Conservation (phyloP, 2,113 vertebrate genomes). For the Xyrauchen texanus region DNA sequence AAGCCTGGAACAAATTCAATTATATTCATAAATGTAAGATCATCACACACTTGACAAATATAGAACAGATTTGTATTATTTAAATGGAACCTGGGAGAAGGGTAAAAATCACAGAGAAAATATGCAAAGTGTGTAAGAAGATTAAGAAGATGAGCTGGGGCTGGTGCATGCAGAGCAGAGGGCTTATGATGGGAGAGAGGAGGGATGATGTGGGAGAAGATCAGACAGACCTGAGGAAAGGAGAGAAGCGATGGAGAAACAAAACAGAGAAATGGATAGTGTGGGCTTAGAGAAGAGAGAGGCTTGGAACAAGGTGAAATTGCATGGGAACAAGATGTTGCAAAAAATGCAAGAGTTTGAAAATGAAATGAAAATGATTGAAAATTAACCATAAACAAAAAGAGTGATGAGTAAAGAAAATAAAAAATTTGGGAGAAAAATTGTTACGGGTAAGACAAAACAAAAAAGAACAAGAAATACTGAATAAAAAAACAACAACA, state of each 20-base stretch:
- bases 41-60: slow-evolving; percentile 73
- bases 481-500: background rate
- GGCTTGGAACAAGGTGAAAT: slow-evolving; percentile 15
- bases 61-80: slow-evolving; percentile 79
- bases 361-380: background rate
- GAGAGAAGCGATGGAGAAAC: background rate
- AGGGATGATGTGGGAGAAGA: background rate
- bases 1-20: slow-evolving; percentile 75
- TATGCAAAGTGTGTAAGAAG: slow-evolving; percentile 75
- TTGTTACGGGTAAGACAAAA: background rate
- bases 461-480: background rate
- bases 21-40: slow-evolving; percentile 74
- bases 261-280: background rate
- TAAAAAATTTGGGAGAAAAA: background rate
- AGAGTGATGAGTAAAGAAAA: background rate
- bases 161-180: slow-evolving; percentile 50
- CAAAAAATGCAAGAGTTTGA: background rate
- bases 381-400: background rate
- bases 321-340: background rate
- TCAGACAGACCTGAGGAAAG: slow-evolving; percentile 23
- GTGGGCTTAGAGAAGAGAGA: background rate
- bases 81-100: slow-evolving; percentile 74
- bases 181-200: slow-evolving; percentile 42
- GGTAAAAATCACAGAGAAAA: slow-evolving; percentile 68
- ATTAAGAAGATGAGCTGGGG: slow-evolving; percentile 71